A percentile compares a stretch with the other conserved stretches of the same genome.
Evolutionary conservation across 1,140 invertebrate species (phyloP).

Genomic region (Oryzaephilus surinamensis): DNA sequence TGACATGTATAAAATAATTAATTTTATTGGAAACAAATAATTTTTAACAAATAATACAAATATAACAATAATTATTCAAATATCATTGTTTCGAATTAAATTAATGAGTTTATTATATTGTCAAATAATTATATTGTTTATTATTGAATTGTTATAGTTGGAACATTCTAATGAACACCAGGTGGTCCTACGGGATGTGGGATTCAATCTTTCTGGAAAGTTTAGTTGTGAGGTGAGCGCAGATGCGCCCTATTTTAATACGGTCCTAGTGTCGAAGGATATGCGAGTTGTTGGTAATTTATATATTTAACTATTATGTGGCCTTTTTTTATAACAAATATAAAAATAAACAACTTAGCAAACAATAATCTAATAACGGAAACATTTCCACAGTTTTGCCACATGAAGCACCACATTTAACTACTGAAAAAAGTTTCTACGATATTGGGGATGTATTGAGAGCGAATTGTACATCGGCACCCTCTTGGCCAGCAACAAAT

Average conservation of each 20-base stretch:
- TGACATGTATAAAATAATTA: no score
- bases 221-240: slow-evolving; percentile 80
- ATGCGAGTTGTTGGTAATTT: slow-evolving; percentile 67
- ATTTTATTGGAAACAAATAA: no score
- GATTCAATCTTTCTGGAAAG: slow-evolving; percentile 61
- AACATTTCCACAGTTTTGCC: slow-evolving; percentile 30
- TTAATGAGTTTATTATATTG: no score
- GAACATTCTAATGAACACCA: slow-evolving; percentile 60
- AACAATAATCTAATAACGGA: no score
- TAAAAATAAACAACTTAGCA: no score
- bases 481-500: slow-evolving; percentile 54
- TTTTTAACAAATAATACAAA: no score
- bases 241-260: slow-evolving; percentile 64
- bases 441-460: slow-evolving; percentile 60
- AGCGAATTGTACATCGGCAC: slow-evolving; percentile 64
- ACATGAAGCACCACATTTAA: slow-evolving; percentile 26
- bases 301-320: slow-evolving; percentile 1
- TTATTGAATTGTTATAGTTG: slow-evolving; percentile 46
- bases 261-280: slow-evolving; percentile 48
- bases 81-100: no score
- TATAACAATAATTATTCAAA: no score
- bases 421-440: slow-evolving; percentile 56
- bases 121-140: slow-evolving; percentile 2
- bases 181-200: slow-evolving; percentile 59
- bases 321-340: not conserved